These are phyloP conservation scores for Eidolon helvum DNA, from an alignment of 2,113 vertebrate species.

Conservation along the genomic window DNA sequence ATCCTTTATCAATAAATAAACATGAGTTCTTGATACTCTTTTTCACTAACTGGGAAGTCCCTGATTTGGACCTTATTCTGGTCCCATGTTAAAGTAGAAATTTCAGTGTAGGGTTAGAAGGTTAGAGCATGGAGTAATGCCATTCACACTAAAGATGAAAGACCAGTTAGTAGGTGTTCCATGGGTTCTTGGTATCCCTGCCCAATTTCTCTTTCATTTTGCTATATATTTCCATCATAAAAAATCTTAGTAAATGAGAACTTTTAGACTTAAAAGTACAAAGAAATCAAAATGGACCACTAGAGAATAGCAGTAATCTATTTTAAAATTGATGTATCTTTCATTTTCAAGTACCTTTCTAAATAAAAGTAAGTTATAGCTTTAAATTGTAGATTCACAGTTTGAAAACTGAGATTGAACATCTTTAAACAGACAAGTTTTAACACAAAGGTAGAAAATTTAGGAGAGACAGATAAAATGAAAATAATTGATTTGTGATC, in stretches of 20 bases:
- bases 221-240: background rate
- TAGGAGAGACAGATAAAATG: background rate
- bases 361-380: background rate
- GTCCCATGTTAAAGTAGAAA: background rate
- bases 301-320: background rate
- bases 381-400: background rate
- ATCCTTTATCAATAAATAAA: conserved; percentile 57
- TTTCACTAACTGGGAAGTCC: background rate
- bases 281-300: conserved; percentile 13
- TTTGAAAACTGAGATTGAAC: background rate
- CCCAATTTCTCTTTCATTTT: background rate
- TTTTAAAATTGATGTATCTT: conserved; percentile 25
- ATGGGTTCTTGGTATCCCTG: background rate
- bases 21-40: background rate
- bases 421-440: background rate
- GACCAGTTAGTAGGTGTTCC: background rate
- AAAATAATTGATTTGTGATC: background rate
- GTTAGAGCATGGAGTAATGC: background rate
- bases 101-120: background rate
- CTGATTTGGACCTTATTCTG: background rate
- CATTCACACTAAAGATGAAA: background rate
- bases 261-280: background rate
- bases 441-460: background rate
- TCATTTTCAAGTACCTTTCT: background rate
- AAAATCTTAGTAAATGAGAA: conserved; percentile 2